These are phyloP conservation scores for Sesamia inferens DNA, from an alignment of 2,888 invertebrate species.

Conservation along the genomic window DNA sequence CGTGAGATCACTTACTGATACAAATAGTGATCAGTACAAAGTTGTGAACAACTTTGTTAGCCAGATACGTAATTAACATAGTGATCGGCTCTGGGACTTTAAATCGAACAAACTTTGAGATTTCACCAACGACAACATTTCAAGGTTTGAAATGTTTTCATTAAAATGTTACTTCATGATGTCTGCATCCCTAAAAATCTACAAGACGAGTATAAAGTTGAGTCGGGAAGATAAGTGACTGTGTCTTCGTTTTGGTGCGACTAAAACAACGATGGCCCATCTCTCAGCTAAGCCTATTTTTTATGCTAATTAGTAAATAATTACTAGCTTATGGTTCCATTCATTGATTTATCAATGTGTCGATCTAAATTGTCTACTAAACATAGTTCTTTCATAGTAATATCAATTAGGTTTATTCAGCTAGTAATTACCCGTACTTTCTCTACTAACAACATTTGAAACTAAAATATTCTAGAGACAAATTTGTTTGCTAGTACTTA, in stretches of 20 bases:
- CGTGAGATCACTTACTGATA: constrained; percentile 9
- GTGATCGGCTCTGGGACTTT: constrained; percentile 15
- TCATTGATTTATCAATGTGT: neutral
- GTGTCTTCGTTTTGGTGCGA: neutral
- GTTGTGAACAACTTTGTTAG: constrained; percentile 43
- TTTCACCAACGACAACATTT: constrained; percentile 8
- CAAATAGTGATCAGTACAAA: no score
- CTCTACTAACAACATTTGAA: constrained; percentile 28
- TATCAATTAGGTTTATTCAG: constrained; percentile 29
- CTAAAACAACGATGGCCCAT: neutral
- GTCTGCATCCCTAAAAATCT: neutral
- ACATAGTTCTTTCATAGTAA: constrained; percentile 2
- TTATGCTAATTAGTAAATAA: neutral
- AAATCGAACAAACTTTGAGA: constrained; percentile 17
- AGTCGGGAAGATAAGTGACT: neutral
- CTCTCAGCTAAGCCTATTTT: neutral
- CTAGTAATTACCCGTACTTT: constrained; percentile 16
- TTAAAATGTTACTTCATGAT: neutral
- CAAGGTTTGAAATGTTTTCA: neutral
- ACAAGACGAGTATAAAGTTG: neutral
- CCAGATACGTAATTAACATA: constrained; percentile 39
- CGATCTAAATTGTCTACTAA: neutral
- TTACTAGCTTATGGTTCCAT: neutral
- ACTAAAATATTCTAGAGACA: constrained; percentile 36
- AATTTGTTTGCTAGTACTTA: constrained; percentile 33